Evolutionary conservation across 92 coral and sea anemone species (phyloP), one percentile per base, ranked within the genome.

Genomic region (Bergia puertoricense): DNA sequence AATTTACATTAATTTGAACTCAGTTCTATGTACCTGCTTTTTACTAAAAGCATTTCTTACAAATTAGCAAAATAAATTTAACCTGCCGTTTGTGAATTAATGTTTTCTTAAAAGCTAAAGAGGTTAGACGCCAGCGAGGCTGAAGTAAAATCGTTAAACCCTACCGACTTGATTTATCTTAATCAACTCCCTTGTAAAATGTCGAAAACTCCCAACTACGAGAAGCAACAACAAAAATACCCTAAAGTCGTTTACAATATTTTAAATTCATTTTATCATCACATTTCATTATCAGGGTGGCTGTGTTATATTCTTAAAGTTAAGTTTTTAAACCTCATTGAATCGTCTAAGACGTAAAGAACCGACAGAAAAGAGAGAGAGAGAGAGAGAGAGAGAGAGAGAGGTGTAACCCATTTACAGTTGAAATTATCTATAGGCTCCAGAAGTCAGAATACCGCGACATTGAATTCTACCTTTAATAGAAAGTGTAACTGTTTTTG

Each of bases 1-100:
- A 84, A 69, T 84, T 84, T 84, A 84, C 79, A 84, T 84, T 72
- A 72, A 84, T 84, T 82, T 82, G 39, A 41, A 43, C 54, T 66
- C 66, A 42, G 85, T 81, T 38, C 77, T 69, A 43, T 72, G 87
- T 84, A 84, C 87, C 87, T 69, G 87, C 77, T 84, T 83, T 30
- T 84, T 69, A 22, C 78, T 84, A 73, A 84, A 45, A 45, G 87
- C 79, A 51, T 84, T 42, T 84, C 77, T 84, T 84, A 36, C 77
- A 84, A 71, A 84, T 84, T 84, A 71, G 78, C 66, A 30, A 71
- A 84, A 71, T 45, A 68, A 30, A 48, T 23, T 71, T 18, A 84
- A 69, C 77, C 87, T 46, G 87, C 65, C 78, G 42, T 45, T 18
- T 84, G 9, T 68, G 44, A 84, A 69, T 69, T 83, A 51, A 71